Evolutionary conservation across 2,888 invertebrate species (phyloP).

Genomic region (Meandrusa payeni): DNA sequence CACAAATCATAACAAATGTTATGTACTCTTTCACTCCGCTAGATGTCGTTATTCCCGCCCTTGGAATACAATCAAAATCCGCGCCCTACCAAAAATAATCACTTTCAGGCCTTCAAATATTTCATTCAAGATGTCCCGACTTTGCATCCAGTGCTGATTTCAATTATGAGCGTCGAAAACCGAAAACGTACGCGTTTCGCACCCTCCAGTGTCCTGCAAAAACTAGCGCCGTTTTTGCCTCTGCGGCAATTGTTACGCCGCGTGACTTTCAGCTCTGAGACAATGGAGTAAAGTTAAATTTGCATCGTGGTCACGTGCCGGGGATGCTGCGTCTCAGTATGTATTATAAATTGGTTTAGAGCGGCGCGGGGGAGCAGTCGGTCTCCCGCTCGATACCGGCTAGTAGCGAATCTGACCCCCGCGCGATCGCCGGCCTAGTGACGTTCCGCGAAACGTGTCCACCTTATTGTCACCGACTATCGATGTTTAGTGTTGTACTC

Average conservation of each 20-base stretch:
- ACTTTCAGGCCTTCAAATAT: conserved; percentile 25
- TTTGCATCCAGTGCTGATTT: conserved; percentile 44
- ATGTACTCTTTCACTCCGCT: neutral
- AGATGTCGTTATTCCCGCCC: conserved; percentile 24
- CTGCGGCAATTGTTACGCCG: conserved; percentile 60
- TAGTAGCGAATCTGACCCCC: conserved; percentile 60
- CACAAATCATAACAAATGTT: no score
- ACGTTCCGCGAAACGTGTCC: conserved; percentile 36
- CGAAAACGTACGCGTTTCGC: conserved; percentile 70
- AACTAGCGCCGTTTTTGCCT: conserved; percentile 71
- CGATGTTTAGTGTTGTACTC: conserved; percentile 31
- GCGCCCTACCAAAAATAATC: neutral
- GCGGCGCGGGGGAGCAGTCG: conserved; percentile 64
- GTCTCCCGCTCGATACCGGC: conserved; percentile 69
- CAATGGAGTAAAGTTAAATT: conserved; percentile 38
- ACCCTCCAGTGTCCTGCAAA: conserved; percentile 71
- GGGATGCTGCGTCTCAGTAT: conserved; percentile 80
- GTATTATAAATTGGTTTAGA: conserved; percentile 81
- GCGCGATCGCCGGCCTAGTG: conserved; percentile 43
- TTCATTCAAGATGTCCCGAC: conserved; percentile 31
- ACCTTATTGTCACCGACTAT: conserved; percentile 28
- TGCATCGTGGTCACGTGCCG: conserved; percentile 36
- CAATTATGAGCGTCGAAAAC: conserved; percentile 56
- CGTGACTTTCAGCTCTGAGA: conserved; percentile 36
- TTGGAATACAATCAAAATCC: conserved; percentile 31